Evolutionary conservation across 2,113 vertebrate genomes (phyloP).

Genomic region (Serinus canaria): DNA sequence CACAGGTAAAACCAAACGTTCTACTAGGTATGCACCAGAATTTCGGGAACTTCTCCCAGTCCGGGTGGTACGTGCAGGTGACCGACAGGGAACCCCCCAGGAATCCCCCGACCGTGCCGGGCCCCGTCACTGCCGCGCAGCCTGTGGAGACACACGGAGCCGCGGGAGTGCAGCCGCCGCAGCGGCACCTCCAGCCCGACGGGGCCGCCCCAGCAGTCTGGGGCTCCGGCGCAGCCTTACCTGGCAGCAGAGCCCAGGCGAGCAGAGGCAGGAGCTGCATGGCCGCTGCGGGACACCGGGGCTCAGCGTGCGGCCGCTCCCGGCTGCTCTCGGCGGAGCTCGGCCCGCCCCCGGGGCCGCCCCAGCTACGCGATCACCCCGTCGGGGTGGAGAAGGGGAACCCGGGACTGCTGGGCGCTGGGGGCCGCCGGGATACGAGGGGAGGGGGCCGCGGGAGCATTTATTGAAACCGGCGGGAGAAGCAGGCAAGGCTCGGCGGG

Average conservation of each 20-base stretch:
- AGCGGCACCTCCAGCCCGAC: background rate
- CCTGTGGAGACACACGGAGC: background rate
- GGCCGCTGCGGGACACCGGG: background rate
- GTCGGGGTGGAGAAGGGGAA: background rate
- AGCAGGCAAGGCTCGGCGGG: background rate
- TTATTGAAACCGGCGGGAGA: background rate
- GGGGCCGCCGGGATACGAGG: too few relatives aligned
- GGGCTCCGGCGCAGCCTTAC: background rate
- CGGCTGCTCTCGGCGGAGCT: background rate
- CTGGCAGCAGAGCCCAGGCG: background rate
- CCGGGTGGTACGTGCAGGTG: rapidly evolving
- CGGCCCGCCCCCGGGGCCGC: background rate
- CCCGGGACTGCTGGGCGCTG: rapidly evolving
- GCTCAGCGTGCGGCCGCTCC: rapidly evolving
- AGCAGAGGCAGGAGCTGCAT: background rate
- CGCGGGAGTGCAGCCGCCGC: rapidly evolving
- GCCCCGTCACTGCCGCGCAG: background rate
- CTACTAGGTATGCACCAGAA: background rate
- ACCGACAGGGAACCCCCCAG: background rate
- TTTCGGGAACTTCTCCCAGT: rapidly evolving
- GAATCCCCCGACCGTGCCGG: rapidly evolving
- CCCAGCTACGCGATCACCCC: background rate
- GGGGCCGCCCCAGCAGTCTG: background rate
- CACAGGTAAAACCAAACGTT: background rate
- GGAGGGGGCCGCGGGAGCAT: too few relatives aligned